Evolutionary conservation across 2,113 vertebrate genomes (phyloP), one percentile per base, ranked within the genome.

Genomic region (Lycocorax pyrrhopterus): DNA sequence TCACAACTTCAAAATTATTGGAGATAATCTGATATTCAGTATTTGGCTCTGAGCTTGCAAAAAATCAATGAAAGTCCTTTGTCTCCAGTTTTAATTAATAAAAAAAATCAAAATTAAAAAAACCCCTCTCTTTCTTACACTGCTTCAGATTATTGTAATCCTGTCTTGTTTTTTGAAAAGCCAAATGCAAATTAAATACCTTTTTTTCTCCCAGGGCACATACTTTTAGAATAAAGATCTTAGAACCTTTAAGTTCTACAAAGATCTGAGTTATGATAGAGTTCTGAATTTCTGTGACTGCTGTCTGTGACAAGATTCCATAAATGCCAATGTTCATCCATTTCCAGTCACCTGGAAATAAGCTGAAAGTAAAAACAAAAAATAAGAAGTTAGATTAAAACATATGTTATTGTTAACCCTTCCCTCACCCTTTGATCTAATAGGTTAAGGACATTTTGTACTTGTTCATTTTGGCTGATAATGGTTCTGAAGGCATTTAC

Each of bases 1-100:
- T 96, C 59, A 13, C 84, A 95, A 76, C 53, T 93, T 78, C 68
- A 91, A 93, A 96, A 83, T 90, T 96, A 90, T 84, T 96, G 66
- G 71, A 93, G 93, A 44, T 91, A 91, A 96, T 82, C 32, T 79
- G 80, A 49, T 84, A 58, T 53, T 93, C 94, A 82, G 35, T 72
- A 35, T 41, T 82, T 97, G 67, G 35, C 41, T 71, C 59, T 62
- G 59, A 91, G 46, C 37, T 58, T 68, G 20, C 5, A 41, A 56
- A 56, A 46, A 78, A 21, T 66, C 67, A n/a, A 1, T 53, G 26
- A 13, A 68, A 60, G 12, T 60, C 17, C 30, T 91, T 60, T 91
- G 33, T 75, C 26, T 49, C 7, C 16, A 33, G 39, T 25, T 17
- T 43, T 90, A 89, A 58, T 53, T 56, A 75, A 60, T 10, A 14